Conservation (phyloP, 2,888 invertebrate species). For the Athetis lepigone region DNA sequence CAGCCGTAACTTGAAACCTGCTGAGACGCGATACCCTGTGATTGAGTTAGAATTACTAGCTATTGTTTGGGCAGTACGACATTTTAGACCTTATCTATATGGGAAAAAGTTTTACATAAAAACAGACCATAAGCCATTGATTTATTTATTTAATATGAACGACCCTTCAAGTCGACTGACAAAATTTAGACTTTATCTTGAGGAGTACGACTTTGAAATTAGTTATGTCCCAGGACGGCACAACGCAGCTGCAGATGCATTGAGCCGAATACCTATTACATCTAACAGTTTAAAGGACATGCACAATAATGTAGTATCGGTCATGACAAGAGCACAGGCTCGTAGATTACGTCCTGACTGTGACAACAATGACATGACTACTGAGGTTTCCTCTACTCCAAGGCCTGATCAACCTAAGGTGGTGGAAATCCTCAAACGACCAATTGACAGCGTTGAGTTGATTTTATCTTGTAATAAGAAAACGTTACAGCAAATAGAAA, state of each 20-base stretch:
- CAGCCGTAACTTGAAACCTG: slow-evolving; percentile 2
- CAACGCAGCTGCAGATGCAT: slow-evolving; percentile 3
- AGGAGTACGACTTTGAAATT: no score
- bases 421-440: no score
- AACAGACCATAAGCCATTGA: background rate
- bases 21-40: background rate
- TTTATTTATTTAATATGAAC: no score
- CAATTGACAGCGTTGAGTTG: no score
- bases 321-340: slow-evolving; percentile 10
- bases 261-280: slow-evolving; percentile 8
- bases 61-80: background rate
- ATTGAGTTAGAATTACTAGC: no score
- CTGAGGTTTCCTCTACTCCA: slow-evolving; percentile 2
- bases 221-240: no score
- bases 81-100: background rate
- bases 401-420: slow-evolving; percentile 9
- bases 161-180: no score
- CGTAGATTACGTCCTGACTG: slow-evolving; percentile 3
- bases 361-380: slow-evolving; percentile 3
- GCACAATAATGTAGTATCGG: background rate
- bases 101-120: slow-evolving; percentile 2
- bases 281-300: slow-evolving; percentile 2
- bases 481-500: no score
- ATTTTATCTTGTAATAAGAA: no score
- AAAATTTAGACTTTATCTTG: no score